Percentiles rank a stretch among this genome's conserved stretches.
These are phyloP conservation scores for Patella ulyssiponensis DNA, from an alignment of 2,888 invertebrate genomes.

Conservation along the genomic window DNA sequence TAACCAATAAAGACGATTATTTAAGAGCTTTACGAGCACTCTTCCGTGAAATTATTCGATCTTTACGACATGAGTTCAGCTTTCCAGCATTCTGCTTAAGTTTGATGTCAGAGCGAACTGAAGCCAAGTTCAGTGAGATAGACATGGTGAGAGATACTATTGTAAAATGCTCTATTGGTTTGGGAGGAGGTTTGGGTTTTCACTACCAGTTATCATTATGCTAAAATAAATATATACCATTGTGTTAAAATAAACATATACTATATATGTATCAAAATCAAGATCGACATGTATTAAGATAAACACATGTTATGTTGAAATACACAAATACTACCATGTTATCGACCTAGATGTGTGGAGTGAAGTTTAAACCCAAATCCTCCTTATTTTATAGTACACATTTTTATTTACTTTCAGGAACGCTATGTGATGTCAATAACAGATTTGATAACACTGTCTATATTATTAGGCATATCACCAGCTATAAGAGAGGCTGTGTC, in stretches of 20 bases:
- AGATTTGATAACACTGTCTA: slow-evolving; percentile 88
- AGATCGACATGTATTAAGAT: too few species aligned
- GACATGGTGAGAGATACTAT: slow-evolving; percentile 47
- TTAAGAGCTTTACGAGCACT: slow-evolving; percentile 87
- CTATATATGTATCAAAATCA: too few species aligned
- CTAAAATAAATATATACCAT: too few species aligned
- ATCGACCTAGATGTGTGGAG: too few species aligned
- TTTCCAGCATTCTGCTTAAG: slow-evolving; percentile 85
- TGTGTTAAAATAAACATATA: too few species aligned
- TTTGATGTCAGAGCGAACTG: slow-evolving; percentile 77
- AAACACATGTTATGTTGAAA: too few species aligned
- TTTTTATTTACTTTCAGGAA: slow-evolving; percentile 76
- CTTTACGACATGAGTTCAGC: slow-evolving; percentile 85
- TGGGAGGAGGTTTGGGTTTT: too few species aligned
- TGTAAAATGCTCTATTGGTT: too few species aligned
- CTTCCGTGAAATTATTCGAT: slow-evolving; percentile 89
- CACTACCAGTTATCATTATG: too few species aligned
- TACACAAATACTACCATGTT: too few species aligned
- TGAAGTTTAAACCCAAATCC: too few species aligned
- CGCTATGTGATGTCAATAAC: slow-evolving; percentile 85
- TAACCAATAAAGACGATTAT: slow-evolving; percentile 87
- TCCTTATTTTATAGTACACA: too few species aligned
- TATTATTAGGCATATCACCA: slow-evolving; percentile 86
- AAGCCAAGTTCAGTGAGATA: slow-evolving; percentile 66
- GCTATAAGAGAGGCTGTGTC: slow-evolving; percentile 76